Evolutionary conservation across 2,797 vertebrate species (phyloP), one percentile per base, ranked within the genome.

Genomic region (Carcharodon carcharias): DNA sequence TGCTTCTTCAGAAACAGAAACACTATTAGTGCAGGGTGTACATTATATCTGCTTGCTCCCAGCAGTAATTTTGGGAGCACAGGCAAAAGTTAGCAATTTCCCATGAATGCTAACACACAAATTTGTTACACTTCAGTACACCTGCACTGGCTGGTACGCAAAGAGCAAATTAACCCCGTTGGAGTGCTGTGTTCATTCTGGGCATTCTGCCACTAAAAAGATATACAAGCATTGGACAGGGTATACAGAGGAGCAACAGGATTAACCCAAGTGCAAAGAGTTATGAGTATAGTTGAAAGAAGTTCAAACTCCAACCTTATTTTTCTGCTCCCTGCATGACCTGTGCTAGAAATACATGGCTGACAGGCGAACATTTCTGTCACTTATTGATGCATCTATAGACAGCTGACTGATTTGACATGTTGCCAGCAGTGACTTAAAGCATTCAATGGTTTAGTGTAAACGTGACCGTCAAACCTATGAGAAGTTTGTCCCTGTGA

Each of bases 1-100:
- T 93, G 91, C 91, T 50, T 45, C 23, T n/a, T 67, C 63, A 26
- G 9, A 93, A 93, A 93, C 61, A 93, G 63, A 65, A 45, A 67
- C 63, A 93, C 21, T 67, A 93, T 93, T 67, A 93, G 63, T 45
- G 63, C n/a, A 16, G 91, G 31, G 61, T 93, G 21, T 65, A 31
- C 40, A 85, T 85, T 85, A 50, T 85, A 50, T 26, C 21, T 85
- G 82, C 82, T 67, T 93, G 21, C 63, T 67, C 91, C 40, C 91
- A 93, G 91, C 91, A 93, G 61, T 67, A 45, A 65, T 93, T 91
- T 91, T 35, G n/a, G 23, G 91, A 93, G 40, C 63, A 23, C 28
- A 18, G 63, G 50, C 6, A 63, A 67, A 67, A 65, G 61, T 67
- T 93, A 67, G 40, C 91, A 67, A 67, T 63, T 93, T 67, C 63